Evolutionary conservation across 2,113 vertebrate species (phyloP), one percentile per base, ranked within the genome.

Genomic region (Brachypodius melanocephalos): DNA sequence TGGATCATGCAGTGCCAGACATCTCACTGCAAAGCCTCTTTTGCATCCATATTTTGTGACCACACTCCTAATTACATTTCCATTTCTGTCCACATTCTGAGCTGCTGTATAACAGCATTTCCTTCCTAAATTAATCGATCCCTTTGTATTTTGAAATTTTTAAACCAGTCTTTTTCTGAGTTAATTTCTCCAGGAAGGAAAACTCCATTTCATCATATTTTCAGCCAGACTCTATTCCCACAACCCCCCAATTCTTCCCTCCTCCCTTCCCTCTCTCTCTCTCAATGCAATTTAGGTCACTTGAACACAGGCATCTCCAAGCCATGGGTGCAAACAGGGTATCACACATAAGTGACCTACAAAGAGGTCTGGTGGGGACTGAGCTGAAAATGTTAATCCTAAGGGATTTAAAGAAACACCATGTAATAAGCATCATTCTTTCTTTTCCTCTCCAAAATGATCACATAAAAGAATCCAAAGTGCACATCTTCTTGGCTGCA

Each of bases 211-310:
- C 61, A 38, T 17, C 55, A 52, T 8, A 20, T 80, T 85, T 85
- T 95, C 71, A 79, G 68, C 55, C 19, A 72, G 61, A 63, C 8
- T 46, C 42, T 32, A 8, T 73, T 73, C 36, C 62, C 61, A 82
- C 74, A 79, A 91, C 73, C 75, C 85, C 67, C 78, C 83, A 77
- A 1, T 68, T 91, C 55, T 71, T 74, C 68, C 80, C 69, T 86
- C 32, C 82, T 48, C 38, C 16, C 17, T 25, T 59, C 20, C 40
- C 12, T 51, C 18, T 31, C 19, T 29, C 21, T 77, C 54, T 49
- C 66, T 54, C 79, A 54, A 58, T 80, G 45, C 40, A 91, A 91
- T 92, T 91, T 95, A 96, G 94, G 94, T 97, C 91, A 93, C 86
- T 95, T 78, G 45, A 87, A 94, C 7, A 68, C 48, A 95, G 45